These are phyloP conservation scores for Cyrtonyx montezumae DNA, from an alignment of 2,113 vertebrate genomes.

Conservation along the genomic window DNA sequence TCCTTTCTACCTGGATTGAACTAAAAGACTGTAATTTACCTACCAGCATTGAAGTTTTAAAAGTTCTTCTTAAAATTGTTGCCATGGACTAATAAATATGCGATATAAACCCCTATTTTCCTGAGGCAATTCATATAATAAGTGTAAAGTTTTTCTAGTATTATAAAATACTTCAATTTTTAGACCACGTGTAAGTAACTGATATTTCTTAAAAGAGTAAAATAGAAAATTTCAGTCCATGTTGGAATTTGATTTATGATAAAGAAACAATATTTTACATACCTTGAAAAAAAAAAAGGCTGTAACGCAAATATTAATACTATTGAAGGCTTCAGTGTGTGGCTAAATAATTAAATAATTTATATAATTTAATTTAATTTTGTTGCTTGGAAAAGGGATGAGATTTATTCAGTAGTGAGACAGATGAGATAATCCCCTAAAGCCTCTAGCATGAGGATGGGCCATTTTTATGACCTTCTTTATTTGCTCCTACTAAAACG, in stretches of 20 bases:
- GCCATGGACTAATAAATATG: not conserved
- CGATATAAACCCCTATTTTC: not conserved
- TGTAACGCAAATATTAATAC: slow-evolving; percentile 50
- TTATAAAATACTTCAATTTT: not conserved
- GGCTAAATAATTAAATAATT: slow-evolving; percentile 66
- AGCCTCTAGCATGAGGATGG: not conserved
- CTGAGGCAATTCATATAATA: slow-evolving; percentile 5
- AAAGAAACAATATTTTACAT: slow-evolving; percentile 5
- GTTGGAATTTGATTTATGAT: not conserved
- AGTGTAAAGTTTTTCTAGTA: not conserved
- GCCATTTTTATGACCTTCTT: not conserved
- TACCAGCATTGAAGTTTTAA: slow-evolving; percentile 23
- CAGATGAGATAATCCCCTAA: slow-evolving; percentile 11
- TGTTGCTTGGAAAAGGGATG: not conserved
- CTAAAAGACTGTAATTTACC: slow-evolving; percentile 52
- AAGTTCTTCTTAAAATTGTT: slow-evolving; percentile 32
- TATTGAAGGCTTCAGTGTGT: not conserved
- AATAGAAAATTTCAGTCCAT: not conserved
- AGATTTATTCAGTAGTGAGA: slow-evolving; percentile 2
- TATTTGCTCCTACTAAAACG: not conserved
- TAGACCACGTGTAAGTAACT: not conserved
- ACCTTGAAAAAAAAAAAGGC: not conserved
- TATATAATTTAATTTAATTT: slow-evolving; percentile 58
- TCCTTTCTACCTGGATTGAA: slow-evolving; percentile 39
- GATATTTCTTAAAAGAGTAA: not conserved